Evolutionary conservation across 2,113 vertebrate species (phyloP).

Genomic region (Thinocorus orbignyianus): DNA sequence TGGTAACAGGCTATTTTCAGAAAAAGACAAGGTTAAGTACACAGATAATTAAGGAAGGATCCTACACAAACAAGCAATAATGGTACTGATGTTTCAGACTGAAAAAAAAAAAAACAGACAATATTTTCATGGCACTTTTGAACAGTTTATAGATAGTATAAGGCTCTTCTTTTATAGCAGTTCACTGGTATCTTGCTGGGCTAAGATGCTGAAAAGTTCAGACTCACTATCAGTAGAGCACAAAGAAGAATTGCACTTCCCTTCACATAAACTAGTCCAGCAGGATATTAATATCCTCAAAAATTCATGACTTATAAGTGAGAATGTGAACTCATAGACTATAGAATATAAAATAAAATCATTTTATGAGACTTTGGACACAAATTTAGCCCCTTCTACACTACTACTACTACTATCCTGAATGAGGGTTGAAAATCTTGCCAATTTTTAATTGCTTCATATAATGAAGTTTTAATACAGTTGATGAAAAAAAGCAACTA

Average conservation of each 20-base stretch:
- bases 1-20: background rate
- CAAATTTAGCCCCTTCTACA: background rate
- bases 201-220: background rate
- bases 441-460: background rate
- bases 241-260: background rate
- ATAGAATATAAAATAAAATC: background rate
- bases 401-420: background rate
- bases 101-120: background rate
- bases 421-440: background rate
- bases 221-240: background rate
- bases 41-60: background rate
- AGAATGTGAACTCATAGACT: background rate
- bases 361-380: background rate
- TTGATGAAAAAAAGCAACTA: constrained; percentile 25
- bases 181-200: background rate
- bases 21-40: constrained; percentile 11
- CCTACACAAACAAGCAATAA: background rate
- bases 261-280: background rate
- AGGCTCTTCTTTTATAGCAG: background rate
- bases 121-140: background rate
- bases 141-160: background rate
- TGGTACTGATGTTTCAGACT: background rate
- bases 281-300: background rate
- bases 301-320: background rate
- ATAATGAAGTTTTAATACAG: background rate